Conservation (phyloP, 1,140 invertebrate genomes). For the Pseudomyrmex dendroicus region DNA sequence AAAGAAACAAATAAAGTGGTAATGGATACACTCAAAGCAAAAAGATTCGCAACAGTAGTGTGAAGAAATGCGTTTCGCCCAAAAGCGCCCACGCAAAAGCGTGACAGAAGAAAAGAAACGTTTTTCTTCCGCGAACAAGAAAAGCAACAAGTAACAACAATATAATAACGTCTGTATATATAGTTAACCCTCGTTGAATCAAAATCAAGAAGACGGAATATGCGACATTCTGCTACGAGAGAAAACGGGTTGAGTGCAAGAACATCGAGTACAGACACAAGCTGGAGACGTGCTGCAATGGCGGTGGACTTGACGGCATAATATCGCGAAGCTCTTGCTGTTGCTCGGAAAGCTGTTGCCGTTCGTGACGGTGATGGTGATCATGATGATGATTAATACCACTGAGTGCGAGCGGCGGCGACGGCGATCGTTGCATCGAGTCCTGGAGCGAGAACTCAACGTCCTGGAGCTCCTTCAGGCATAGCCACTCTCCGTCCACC, state of each 20-base stretch:
- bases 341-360: constrained; percentile 72
- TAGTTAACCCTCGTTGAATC: background rate
- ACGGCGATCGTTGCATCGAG: constrained; percentile 87
- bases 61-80: constrained; percentile 10
- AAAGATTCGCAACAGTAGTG: background rate
- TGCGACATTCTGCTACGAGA: too few species aligned
- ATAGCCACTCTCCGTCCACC: constrained; percentile 99
- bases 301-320: constrained; percentile 80
- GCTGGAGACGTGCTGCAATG: constrained; percentile 84
- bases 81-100: constrained; percentile 1
- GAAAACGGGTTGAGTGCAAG: constrained; percentile 50
- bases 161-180: background rate
- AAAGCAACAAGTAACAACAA: constrained; percentile 14
- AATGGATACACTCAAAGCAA: background rate
- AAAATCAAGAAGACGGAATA: background rate
- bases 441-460: constrained; percentile 92
- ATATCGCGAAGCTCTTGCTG: constrained; percentile 82
- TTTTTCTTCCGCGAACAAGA: background rate
- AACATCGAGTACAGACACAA: constrained; percentile 83
- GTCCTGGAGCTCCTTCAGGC: constrained; percentile 96
- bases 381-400: constrained; percentile 77
- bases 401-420: constrained; percentile 83
- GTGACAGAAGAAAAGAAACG: background rate
- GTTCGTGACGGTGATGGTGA: constrained; percentile 62
- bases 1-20: constrained; percentile 13